phyloP scores from a whole-genome alignment of 2,888 invertebrate species.

The Toxonevra muliebris region DNA sequence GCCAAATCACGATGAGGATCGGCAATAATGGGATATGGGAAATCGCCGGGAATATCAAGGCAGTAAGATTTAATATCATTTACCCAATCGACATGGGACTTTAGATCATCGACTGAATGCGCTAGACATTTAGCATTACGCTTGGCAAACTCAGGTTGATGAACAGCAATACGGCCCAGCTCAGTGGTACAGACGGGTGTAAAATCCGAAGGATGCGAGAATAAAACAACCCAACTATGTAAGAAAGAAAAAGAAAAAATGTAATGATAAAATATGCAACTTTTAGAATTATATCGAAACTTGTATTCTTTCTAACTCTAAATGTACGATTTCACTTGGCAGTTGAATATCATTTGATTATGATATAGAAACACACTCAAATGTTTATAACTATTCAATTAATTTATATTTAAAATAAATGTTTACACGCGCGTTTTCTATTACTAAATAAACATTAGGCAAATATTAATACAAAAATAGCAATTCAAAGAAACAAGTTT shows the following conservation, averaged over 20 bases:
- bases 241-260: neutral
- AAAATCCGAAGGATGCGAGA: slow-evolving; percentile 89
- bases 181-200: slow-evolving; percentile 93
- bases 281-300: too few species aligned
- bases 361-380: too few species aligned
- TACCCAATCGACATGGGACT: slow-evolving; percentile 81
- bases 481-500: too few species aligned
- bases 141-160: slow-evolving; percentile 74
- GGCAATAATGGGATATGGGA: slow-evolving; percentile 85
- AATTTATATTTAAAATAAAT: too few species aligned
- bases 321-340: too few species aligned
- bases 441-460: too few species aligned
- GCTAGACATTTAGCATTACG: slow-evolving; percentile 80
- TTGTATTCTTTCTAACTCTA: too few species aligned
- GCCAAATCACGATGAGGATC: slow-evolving; percentile 79
- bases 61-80: slow-evolving; percentile 78
- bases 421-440: too few species aligned
- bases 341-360: too few species aligned
- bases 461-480: too few species aligned
- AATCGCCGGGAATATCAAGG: slow-evolving; percentile 74
- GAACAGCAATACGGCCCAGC: slow-evolving; percentile 77
- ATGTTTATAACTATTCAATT: too few species aligned
- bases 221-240: slow-evolving; percentile 83
- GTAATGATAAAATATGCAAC: too few species aligned
- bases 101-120: slow-evolving; percentile 80